A percentile compares a stretch with the other conserved stretches of the same genome.
Evolutionary conservation across 2,113 vertebrate genomes (phyloP).

Genomic region (Halichoerus grypus): DNA sequence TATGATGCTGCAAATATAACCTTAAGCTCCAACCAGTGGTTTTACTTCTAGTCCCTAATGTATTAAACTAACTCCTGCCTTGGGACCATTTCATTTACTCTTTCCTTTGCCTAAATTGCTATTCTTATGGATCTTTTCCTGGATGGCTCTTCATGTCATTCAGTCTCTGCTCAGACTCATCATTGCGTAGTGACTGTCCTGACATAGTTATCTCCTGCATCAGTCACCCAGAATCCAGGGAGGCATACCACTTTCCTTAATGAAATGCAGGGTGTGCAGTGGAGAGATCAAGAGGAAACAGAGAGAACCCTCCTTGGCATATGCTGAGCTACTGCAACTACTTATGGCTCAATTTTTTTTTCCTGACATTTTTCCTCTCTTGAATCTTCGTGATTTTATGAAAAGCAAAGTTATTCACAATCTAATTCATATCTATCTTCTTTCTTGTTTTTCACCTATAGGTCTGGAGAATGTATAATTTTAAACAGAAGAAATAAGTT

Average conservation of each 20-base stretch:
- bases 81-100: not conserved
- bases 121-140: slow-evolving; percentile 24
- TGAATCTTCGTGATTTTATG: not conserved
- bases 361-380: not conserved
- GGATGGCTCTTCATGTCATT: not conserved
- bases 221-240: not conserved
- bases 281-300: not conserved
- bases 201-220: not conserved
- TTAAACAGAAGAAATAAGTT: slow-evolving; percentile 20
- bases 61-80: not conserved
- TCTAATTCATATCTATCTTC: not conserved
- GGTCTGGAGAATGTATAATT: not conserved
- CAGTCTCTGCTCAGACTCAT: not conserved
- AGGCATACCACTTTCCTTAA: slow-evolving; percentile 18
- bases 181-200: not conserved
- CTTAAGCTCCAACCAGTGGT: not conserved
- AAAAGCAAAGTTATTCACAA: slow-evolving; percentile 7
- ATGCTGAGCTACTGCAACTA: not conserved
- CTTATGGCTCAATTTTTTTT: not conserved
- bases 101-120: slow-evolving; percentile 1
- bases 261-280: not conserved
- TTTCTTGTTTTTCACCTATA: slow-evolving; percentile 5
- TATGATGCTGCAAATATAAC: not conserved
- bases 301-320: not conserved
- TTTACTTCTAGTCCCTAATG: slow-evolving; percentile 25